Percentiles rank a stretch among this genome's conserved stretches.
Conservation (phyloP, 1,140 invertebrate species). For the Penaeus japonicus region DNA sequence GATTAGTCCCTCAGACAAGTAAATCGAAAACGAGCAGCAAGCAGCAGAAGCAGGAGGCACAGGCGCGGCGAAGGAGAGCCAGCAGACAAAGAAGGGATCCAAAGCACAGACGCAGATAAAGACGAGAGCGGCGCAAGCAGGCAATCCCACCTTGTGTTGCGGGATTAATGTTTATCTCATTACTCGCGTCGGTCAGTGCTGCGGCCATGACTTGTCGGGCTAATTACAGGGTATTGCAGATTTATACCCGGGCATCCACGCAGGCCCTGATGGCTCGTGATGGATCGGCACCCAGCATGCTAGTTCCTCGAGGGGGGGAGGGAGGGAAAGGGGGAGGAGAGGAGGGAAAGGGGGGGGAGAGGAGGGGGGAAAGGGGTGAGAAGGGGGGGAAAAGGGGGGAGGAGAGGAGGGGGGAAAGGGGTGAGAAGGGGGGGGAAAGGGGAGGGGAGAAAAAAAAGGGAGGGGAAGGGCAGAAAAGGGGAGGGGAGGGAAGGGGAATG, state of each 20-base stretch:
- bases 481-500: no score
- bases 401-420: neutral
- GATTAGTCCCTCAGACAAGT: neutral
- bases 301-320: neutral
- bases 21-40: neutral
- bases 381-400: neutral
- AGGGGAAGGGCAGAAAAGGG: no score
- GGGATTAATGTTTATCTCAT: conserved; percentile 42
- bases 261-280: conserved; percentile 41
- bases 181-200: conserved; percentile 23
- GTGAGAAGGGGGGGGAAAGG: neutral
- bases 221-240: conserved; percentile 54
- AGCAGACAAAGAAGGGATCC: no score
- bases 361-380: neutral
- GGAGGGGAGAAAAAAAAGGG: neutral
- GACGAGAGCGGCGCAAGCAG: no score
- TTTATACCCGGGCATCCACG: conserved; percentile 51
- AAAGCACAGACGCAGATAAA: no score
- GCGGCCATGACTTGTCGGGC: conserved; percentile 45
- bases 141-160: conserved; percentile 24
- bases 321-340: neutral
- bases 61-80: neutral
- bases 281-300: conserved; percentile 48
- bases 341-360: neutral
- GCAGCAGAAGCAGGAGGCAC: neutral